Conservation (phyloP, 2,113 vertebrate species). For the Saguinus imperator region DNA sequence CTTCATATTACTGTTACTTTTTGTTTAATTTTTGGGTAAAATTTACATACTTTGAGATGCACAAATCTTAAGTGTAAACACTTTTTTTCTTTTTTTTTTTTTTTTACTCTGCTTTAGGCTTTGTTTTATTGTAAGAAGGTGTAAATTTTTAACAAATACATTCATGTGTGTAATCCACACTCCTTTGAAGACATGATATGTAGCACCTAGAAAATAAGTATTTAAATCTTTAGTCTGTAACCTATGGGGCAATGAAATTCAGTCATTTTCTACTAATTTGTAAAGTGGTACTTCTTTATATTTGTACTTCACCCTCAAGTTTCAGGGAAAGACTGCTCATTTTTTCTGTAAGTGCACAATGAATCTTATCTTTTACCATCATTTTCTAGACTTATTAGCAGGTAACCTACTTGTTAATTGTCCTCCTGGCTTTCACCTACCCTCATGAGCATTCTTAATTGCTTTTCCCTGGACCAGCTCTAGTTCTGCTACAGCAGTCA, state of each 20-base stretch:
- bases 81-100: no score
- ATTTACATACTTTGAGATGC: neutral
- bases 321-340: neutral
- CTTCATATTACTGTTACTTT: neutral
- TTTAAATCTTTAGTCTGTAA: slow-evolving; percentile 1
- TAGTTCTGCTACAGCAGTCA: neutral
- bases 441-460: neutral
- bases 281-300: neutral
- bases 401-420: neutral
- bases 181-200: neutral
- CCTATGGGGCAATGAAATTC: neutral
- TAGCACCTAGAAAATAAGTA: neutral
- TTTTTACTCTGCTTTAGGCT: no score
- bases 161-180: neutral
- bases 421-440: neutral
- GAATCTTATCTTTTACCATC: neutral
- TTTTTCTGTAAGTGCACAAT: neutral
- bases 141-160: neutral
- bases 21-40: neutral
- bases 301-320: slow-evolving; percentile 2
- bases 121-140: neutral
- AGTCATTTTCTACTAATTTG: slow-evolving; percentile 18
- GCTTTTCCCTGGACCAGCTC: neutral
- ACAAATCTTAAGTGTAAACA: neutral
- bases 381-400: neutral